Percentiles rank a stretch among this genome's conserved stretches.
Evolutionary conservation across 1,140 invertebrate species (phyloP).

Genomic region (Procambarus virginalis): DNA sequence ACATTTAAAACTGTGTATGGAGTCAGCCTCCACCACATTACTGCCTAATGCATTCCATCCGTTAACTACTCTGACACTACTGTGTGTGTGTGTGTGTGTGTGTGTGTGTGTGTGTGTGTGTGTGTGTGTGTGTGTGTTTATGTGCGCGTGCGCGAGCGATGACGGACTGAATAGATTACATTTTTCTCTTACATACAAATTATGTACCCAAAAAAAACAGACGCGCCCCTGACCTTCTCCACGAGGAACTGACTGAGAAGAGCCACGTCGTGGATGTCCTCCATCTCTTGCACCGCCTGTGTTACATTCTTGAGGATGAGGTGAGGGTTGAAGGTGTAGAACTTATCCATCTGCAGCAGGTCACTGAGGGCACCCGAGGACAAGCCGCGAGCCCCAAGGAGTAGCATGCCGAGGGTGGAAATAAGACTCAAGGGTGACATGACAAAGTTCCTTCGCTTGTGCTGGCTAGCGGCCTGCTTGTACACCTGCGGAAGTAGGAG

Average conservation of each 20-base stretch:
- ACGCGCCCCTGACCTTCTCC: constrained; percentile 12
- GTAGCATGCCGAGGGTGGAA: constrained; percentile 49
- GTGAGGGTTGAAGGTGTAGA: constrained; percentile 61
- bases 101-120: no score
- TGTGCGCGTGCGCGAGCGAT: no score
- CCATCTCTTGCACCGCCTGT: constrained; percentile 15
- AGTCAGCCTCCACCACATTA: no score
- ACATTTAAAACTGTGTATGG: no score
- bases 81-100: no score
- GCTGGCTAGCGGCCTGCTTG: constrained; percentile 37
- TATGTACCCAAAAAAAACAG: no score
- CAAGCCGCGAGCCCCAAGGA: constrained; percentile 27
- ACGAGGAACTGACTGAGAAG: constrained; percentile 57
- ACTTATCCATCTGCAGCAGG: constrained; percentile 40
- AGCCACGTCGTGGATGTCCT: constrained; percentile 27
- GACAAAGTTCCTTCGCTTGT: constrained; percentile 53
- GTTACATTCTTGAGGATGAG: constrained; percentile 58
- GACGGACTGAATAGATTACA: no score
- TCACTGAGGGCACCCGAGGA: constrained; percentile 36
- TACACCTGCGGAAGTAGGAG: constrained; percentile 25
- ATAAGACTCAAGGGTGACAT: constrained; percentile 54
- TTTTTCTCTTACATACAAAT: no score
- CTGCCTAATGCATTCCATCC: no score
- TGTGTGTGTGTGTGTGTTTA: no score
- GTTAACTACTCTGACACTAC: no score